These are phyloP conservation scores for Coptodon bakossiorum DNA, from an alignment of 2,113 vertebrate genomes.

Conservation along the genomic window DNA sequence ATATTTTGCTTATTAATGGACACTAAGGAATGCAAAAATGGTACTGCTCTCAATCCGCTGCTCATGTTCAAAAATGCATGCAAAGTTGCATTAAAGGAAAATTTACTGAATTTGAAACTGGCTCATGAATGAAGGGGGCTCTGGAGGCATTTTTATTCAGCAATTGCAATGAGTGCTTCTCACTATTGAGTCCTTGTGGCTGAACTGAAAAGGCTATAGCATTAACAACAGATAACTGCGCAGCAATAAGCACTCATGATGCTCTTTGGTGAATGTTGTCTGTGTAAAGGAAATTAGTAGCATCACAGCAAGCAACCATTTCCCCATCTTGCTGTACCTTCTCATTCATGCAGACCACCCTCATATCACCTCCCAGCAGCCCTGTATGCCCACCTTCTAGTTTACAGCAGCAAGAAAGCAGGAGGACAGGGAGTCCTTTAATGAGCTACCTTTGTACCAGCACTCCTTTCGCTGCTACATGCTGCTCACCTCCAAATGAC, in stretches of 20 bases:
- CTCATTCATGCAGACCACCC: not conserved
- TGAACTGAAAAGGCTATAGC: not conserved
- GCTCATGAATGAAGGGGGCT: not conserved
- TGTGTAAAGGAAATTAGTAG: not conserved
- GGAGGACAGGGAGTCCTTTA: not conserved
- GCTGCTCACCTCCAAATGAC: slow-evolving; percentile 14
- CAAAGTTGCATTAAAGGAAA: not conserved
- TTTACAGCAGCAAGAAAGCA: not conserved
- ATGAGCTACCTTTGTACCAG: slow-evolving; percentile 20
- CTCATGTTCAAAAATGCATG: not conserved
- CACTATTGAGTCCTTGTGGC: not conserved
- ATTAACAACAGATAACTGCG: not conserved
- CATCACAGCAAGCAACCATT: not conserved
- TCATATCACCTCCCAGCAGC: not conserved
- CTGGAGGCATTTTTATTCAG: not conserved
- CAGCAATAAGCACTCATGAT: not conserved
- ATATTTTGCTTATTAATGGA: not conserved
- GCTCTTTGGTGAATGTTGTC: not conserved
- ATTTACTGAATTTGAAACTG: not conserved
- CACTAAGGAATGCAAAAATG: not conserved
- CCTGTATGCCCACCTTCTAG: not conserved
- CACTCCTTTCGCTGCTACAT: not conserved
- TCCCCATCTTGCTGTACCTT: not conserved
- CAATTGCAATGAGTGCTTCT: not conserved
- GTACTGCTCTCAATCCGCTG: not conserved